A percentile compares a stretch with the other conserved stretches of the same genome.
Conservation (phyloP, 2,113 vertebrate genomes). For the Meriones unguiculatus region DNA sequence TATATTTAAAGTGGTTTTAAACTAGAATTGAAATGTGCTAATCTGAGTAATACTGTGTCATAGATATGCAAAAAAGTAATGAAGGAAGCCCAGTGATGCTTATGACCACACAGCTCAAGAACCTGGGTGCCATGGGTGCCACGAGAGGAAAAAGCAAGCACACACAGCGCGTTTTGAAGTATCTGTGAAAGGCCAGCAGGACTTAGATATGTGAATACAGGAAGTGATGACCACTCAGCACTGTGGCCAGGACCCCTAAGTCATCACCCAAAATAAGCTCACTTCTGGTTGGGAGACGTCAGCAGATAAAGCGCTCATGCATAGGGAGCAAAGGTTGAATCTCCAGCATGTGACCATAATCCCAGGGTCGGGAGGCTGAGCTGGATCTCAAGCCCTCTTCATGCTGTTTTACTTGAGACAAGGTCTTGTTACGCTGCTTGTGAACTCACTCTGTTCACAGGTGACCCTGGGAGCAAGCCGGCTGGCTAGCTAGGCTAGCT, state of each 20-base stretch:
- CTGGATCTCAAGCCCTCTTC: not conserved
- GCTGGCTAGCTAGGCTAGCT: not conserved
- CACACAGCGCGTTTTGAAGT: not conserved
- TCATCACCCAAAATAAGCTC: not conserved
- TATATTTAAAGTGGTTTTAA: not conserved
- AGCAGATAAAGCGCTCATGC: not conserved
- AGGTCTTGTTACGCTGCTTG: not conserved
- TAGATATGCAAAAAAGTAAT: not conserved
- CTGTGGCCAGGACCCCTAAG: not conserved
- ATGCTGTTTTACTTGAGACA: not conserved
- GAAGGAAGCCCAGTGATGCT: not conserved
- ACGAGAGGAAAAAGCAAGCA: not conserved
- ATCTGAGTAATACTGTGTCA: not conserved
- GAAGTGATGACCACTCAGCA: not conserved
- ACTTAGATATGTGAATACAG: not conserved
- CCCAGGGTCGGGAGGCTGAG: not conserved
- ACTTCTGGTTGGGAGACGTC: not conserved
- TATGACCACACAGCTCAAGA: not conserved
- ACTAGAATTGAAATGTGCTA: not conserved
- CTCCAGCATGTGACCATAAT: not conserved
- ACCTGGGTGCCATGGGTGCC: not conserved
- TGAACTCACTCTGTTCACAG: not conserved
- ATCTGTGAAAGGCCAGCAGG: not conserved
- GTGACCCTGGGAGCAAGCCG: not conserved
- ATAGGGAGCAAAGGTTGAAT: not conserved